A percentile compares a stretch with the other conserved stretches of the same genome.
These are phyloP conservation scores for Lagodon rhomboides DNA, from an alignment of 2,797 vertebrate species.

Conservation along the genomic window DNA sequence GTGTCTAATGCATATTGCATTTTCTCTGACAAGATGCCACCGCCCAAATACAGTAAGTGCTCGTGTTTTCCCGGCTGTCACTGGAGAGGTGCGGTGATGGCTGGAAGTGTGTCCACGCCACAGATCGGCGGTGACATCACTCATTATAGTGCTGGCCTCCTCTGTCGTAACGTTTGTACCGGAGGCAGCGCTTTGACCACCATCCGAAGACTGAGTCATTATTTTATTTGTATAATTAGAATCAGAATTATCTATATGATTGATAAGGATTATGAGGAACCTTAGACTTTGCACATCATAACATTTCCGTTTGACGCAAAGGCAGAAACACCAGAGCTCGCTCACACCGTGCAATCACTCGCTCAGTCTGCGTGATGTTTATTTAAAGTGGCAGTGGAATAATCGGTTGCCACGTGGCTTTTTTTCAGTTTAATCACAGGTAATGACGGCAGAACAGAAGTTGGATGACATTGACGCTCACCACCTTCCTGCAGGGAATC, in stretches of 20 bases:
- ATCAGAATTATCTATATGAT: not conserved
- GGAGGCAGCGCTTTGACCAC: not conserved
- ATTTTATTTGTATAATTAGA: constrained; percentile 1
- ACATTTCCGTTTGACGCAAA: constrained; percentile 36
- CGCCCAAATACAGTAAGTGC: constrained; percentile 79
- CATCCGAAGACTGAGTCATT: not conserved
- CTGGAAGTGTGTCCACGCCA: constrained; percentile 58
- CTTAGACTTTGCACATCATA: not conserved
- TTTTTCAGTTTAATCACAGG: constrained; percentile 67
- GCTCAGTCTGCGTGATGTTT: constrained; percentile 39
- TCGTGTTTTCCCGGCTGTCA: constrained; percentile 75
- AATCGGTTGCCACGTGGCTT: constrained; percentile 58
- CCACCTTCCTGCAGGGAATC: constrained; percentile 4
- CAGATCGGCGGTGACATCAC: constrained; percentile 55
- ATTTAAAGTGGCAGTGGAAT: constrained; percentile 62
- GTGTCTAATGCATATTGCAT: constrained; percentile 84
- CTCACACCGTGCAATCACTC: constrained; percentile 49
- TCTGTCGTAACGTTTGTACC: constrained; percentile 28
- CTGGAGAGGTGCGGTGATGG: constrained; percentile 52
- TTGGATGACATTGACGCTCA: constrained; percentile 27
- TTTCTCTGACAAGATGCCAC: constrained; percentile 79
- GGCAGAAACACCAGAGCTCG: constrained; percentile 13
- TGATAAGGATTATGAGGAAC: not conserved
- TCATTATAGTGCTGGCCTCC: constrained; percentile 20
- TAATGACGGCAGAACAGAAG: constrained; percentile 53